Conservation (phyloP, 2,113 vertebrate genomes). For the Phrynosoma platyrhinos region DNA sequence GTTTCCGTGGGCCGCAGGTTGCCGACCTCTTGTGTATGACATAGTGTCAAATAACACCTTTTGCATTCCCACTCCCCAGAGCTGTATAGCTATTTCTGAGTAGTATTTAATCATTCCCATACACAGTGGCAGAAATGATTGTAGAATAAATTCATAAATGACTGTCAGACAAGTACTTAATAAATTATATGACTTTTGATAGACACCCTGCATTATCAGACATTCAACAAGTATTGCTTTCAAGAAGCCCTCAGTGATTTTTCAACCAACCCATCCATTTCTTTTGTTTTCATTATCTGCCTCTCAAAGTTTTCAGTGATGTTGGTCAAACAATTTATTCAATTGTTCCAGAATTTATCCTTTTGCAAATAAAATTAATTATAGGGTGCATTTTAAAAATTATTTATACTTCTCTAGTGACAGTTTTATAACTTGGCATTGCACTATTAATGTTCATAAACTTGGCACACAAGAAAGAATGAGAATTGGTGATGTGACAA, state of each 20-base stretch:
- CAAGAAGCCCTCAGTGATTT: not conserved
- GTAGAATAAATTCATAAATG: constrained; percentile 34
- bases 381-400: not conserved
- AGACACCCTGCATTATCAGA: constrained; percentile 11
- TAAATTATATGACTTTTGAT: constrained; percentile 25
- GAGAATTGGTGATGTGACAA: constrained; percentile 51
- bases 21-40: not conserved
- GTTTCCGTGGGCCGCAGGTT: too few species aligned
- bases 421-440: constrained; percentile 12
- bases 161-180: constrained; percentile 34
- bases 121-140: constrained; percentile 40
- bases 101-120: constrained; percentile 43
- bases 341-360: not conserved
- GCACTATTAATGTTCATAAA: constrained; percentile 15
- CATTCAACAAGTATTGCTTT: constrained; percentile 17
- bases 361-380: constrained; percentile 27
- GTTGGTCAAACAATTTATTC: not conserved
- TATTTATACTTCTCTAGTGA: not conserved
- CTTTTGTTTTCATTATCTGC: not conserved
- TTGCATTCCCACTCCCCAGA: not conserved
- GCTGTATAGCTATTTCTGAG: constrained; percentile 39
- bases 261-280: not conserved
- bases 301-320: not conserved
- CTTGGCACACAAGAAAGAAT: constrained; percentile 30
- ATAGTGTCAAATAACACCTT: constrained; percentile 17